Percentiles rank a stretch among this genome's conserved stretches.
Evolutionary conservation across 2,888 invertebrate species (phyloP).

Genomic region (Apamea monoglypha): DNA sequence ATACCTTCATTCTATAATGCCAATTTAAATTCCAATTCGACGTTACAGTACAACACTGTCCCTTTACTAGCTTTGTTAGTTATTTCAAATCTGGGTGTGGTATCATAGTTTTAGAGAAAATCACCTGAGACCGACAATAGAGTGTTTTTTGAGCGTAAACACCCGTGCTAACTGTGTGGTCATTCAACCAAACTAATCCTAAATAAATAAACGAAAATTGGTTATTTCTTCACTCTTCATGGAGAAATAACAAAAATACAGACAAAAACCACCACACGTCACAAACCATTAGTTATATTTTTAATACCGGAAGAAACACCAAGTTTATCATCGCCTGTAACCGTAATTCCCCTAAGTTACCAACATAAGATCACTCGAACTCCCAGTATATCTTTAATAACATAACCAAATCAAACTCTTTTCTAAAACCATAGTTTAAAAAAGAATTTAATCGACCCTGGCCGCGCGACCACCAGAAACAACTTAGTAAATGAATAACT

Average conservation of each 20-base stretch:
- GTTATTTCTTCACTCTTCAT: not conserved
- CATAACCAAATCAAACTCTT: not conserved
- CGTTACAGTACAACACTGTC: too few species aligned
- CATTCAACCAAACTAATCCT: not conserved
- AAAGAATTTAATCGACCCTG: not conserved
- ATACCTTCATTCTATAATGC: not conserved
- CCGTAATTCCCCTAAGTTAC: not conserved
- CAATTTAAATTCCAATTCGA: not conserved
- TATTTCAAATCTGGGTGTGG: not conserved
- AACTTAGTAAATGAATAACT: slow-evolving; percentile 21
- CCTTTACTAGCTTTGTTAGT: not conserved
- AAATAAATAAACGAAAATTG: not conserved
- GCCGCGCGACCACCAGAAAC: not conserved
- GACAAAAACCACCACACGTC: not conserved
- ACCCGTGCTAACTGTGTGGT: not conserved
- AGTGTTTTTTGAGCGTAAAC: not conserved
- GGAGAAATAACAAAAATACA: not conserved
- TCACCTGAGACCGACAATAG: too few species aligned
- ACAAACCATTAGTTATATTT: not conserved
- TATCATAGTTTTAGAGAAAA: not conserved
- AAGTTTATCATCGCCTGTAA: not conserved
- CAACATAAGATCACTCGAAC: not conserved
- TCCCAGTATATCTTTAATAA: not conserved
- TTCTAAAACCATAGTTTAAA: not conserved
- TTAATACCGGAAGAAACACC: not conserved